Evolutionary conservation across 1,140 invertebrate species (phyloP), one percentile per base, ranked within the genome.

Genomic region (Manduca sexta): DNA sequence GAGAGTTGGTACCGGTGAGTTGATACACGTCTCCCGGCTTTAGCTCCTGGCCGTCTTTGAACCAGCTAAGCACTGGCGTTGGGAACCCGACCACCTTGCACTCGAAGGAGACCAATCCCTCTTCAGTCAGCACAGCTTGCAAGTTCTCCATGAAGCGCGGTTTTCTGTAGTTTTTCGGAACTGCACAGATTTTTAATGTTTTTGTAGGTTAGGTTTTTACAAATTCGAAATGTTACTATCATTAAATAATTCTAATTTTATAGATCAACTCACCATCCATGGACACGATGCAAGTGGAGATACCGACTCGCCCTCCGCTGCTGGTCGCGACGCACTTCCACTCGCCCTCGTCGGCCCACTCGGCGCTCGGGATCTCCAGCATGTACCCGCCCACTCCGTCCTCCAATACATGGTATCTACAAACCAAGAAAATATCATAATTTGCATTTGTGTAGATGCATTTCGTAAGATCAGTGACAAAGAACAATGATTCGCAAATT

Each of bases 1-100:
- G 77, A 0, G 94, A 95, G 74, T 95, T 96, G 3, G 93, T 95
- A 17, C 95, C 95, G 1, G 94, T 96, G 3, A 97, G 86, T 69
- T 97, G 94, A 79, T 97, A 97, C 12, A 97, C 94, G 82, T 97
- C 95, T 8, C 95, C 95, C 0, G 95, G 95, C 79, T 94, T 95
- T 13, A 97, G 84, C 79, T 97, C 95, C 65, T 95, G 92, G 0
- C 94, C 94, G 80, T 97, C 95, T 85, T 97, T 97, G 64, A 95
- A 96, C 95, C 95, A 96, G 64, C 91, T 90, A 0, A 97, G 82
- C 31, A 92, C 76, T 0, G 95, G 95, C 0, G 94, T 96, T 0
- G 95, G 95, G 61, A 95, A 96, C 0, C 95, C 95, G 5, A 96
- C 94, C 0, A 97, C 95, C 85, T 96, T 96, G 69, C 95, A 97